Conservation (phyloP, 2,888 invertebrate genomes). For the Parelbella ahira region DNA sequence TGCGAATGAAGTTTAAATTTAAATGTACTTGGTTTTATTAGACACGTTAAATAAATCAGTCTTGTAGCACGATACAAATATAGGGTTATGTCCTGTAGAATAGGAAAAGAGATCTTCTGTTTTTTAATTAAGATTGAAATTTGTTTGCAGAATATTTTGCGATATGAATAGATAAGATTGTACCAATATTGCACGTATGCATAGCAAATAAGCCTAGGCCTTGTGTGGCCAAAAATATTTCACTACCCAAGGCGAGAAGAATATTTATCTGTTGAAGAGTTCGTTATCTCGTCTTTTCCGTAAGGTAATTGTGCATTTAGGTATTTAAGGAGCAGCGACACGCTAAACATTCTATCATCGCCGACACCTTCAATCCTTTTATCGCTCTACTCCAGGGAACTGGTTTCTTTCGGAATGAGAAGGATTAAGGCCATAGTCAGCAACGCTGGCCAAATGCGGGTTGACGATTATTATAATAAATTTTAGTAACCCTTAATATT, state of each 20-base stretch:
- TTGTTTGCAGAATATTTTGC: neutral
- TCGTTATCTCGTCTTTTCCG: no score
- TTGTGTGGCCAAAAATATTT: slow-evolving; percentile 46
- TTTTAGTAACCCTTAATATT: no score
- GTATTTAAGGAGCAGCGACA: no score
- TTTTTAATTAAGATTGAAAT: neutral
- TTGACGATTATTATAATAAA: no score
- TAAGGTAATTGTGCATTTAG: no score
- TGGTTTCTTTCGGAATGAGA: no score
- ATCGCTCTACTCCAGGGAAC: no score
- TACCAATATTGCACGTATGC: slow-evolving; percentile 13
- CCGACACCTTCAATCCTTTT: no score
- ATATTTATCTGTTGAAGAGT: no score
- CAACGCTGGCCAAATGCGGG: no score
- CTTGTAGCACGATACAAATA: neutral
- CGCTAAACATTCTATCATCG: no score
- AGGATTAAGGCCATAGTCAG: no score
- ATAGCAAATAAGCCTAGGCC: slow-evolving; percentile 29
- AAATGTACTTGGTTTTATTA: neutral
- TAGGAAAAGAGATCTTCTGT: neutral
- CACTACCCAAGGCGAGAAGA: slow-evolving; percentile 3
- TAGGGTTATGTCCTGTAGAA: neutral
- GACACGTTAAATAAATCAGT: slow-evolving; percentile 9
- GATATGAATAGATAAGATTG: slow-evolving; percentile 3
- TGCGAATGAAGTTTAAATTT: slow-evolving; percentile 3